phyloP scores from a whole-genome alignment of 2,113 vertebrate species.

The Amphiprion percula region DNA sequence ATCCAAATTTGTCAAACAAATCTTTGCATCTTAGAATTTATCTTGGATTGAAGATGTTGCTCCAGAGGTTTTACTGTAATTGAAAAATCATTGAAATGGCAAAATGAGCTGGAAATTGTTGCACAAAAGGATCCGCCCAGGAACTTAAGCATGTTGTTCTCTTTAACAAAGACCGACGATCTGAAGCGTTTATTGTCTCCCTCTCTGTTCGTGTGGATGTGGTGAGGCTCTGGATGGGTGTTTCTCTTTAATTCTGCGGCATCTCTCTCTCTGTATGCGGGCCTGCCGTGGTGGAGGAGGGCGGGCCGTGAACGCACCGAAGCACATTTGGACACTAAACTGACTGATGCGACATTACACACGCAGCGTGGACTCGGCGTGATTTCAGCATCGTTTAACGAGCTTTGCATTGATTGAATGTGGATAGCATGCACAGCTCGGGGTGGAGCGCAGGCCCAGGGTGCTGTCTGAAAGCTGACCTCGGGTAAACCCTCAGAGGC shows the following conservation, averaged over 20 bases:
- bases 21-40: not conserved
- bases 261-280: constrained; percentile 60
- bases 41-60: not conserved
- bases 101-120: not conserved
- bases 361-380: not conserved
- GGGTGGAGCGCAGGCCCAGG: not conserved
- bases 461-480: constrained; percentile 30
- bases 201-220: constrained; percentile 3
- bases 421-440: constrained; percentile 22
- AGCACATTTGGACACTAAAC: constrained; percentile 52
- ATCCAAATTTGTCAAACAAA: not conserved
- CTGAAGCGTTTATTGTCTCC: not conserved
- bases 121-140: not conserved
- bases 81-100: not conserved
- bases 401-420: constrained; percentile 40
- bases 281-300: constrained; percentile 60
- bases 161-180: not conserved
- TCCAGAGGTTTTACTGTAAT: not conserved
- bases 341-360: constrained; percentile 40
- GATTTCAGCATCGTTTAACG: constrained; percentile 16
- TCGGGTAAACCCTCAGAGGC: constrained; percentile 33
- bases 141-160: not conserved
- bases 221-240: constrained; percentile 31
- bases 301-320: constrained; percentile 65
- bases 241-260: constrained; percentile 81